Conservation (phyloP, 2,797 vertebrate genomes). For the Muscicapa striata region DNA sequence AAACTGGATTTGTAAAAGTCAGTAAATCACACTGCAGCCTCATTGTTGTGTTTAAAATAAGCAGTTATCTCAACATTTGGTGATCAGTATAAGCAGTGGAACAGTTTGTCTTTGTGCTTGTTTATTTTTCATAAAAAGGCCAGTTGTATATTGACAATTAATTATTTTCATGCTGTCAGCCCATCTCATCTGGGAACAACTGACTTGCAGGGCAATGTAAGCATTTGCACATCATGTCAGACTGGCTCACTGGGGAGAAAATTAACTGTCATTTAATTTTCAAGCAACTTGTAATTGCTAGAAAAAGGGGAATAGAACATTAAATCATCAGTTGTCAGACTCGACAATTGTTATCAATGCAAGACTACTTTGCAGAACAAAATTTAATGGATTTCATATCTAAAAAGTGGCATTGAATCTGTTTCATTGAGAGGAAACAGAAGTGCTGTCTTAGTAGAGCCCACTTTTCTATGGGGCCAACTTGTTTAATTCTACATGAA, state of each 20-base stretch:
- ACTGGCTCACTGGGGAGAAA: conserved; percentile 8
- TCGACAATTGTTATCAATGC: conserved; percentile 3
- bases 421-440: neutral
- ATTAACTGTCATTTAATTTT: conserved; percentile 45
- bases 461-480: neutral
- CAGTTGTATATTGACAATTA: conserved; percentile 28
- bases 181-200: conserved; percentile 19
- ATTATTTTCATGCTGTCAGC: conserved; percentile 44
- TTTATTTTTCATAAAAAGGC: conserved; percentile 36
- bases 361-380: conserved; percentile 16
- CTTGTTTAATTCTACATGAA: neutral
- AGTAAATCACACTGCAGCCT: neutral
- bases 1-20: neutral
- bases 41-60: conserved; percentile 11
- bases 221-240: conserved; percentile 23
- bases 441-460: neutral
- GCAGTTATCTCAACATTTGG: neutral
- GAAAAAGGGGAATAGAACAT: neutral
- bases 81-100: conserved; percentile 20
- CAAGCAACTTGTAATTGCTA: conserved; percentile 23
- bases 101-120: conserved; percentile 32
- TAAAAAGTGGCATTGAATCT: neutral
- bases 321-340: neutral
- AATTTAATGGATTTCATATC: neutral
- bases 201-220: conserved; percentile 16